Conservation (phyloP, 2,113 vertebrate genomes). For the Trachemys scripta region DNA sequence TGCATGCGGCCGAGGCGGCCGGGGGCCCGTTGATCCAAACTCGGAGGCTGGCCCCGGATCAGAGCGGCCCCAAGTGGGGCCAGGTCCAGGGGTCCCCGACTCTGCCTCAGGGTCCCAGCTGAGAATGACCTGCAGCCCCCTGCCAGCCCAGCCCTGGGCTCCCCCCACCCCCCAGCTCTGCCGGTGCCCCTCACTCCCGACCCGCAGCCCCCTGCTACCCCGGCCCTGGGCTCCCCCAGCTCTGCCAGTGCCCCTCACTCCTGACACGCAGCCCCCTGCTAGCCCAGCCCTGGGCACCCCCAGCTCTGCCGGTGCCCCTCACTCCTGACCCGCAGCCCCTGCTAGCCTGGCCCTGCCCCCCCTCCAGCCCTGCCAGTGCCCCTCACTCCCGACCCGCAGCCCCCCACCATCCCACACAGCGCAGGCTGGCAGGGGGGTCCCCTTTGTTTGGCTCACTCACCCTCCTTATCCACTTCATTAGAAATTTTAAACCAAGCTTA, state of each 20-base stretch:
- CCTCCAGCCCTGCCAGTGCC: background rate
- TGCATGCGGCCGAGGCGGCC: no score
- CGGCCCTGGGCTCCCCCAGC: accelerated
- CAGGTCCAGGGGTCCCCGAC: background rate
- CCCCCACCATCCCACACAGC: background rate
- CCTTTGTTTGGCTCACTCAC: background rate
- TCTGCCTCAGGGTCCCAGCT: background rate
- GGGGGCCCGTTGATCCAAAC: no score
- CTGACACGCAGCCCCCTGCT: no score
- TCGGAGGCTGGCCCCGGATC: no score
- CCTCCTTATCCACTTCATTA: background rate
- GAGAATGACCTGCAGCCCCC: background rate
- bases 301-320: no score
- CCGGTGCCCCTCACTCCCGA: background rate
- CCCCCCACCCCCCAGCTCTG: no score
- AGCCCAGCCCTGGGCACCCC: no score
- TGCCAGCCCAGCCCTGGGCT: no score
- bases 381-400: background rate
- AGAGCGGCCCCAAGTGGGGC: no score
- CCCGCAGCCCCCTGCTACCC: background rate
- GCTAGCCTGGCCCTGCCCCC: background rate
- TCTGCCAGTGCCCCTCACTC: background rate
- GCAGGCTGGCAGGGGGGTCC: background rate
- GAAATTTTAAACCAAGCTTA: constrained; percentile 10
- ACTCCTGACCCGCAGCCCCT: background rate